Percentiles rank a stretch among this genome's conserved stretches.
Conservation (phyloP, 2,797 vertebrate species). For the Labroides dimidiatus region DNA sequence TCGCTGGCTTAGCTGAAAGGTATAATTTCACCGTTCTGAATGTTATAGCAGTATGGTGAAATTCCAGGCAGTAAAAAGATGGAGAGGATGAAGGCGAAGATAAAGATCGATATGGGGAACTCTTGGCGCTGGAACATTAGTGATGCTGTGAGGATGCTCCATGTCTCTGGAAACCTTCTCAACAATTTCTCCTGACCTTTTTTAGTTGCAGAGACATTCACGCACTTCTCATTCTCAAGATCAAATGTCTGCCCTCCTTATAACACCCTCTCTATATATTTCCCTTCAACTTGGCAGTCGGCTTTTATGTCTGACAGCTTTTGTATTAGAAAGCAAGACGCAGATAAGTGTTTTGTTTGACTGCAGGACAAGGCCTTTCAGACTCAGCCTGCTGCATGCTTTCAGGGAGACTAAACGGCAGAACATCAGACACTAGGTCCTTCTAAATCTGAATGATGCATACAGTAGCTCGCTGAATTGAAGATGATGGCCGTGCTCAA, state of each 20-base stretch:
- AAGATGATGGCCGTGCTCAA: not conserved
- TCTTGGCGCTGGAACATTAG: constrained; percentile 51
- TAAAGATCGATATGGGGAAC: constrained; percentile 58
- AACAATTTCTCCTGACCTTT: constrained; percentile 62
- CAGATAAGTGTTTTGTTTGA: constrained; percentile 38
- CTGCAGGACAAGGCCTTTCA: not conserved
- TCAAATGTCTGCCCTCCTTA: constrained; percentile 64
- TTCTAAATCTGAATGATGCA: not conserved
- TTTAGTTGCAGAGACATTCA: constrained; percentile 71
- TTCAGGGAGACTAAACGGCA: not conserved
- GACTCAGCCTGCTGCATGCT: not conserved
- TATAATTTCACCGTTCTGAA: constrained; percentile 25
- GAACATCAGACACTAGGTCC: not conserved
- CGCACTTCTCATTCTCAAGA: constrained; percentile 59
- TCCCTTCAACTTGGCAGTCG: constrained; percentile 40
- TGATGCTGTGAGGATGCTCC: constrained; percentile 50
- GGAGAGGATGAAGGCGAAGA: constrained; percentile 2
- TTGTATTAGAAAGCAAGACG: constrained; percentile 15
- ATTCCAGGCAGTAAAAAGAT: constrained; percentile 28
- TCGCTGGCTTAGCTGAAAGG: not conserved
- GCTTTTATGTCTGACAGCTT: constrained; percentile 51
- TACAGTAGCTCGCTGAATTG: not conserved
- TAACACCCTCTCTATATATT: constrained; percentile 40
- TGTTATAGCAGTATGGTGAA: constrained; percentile 9
- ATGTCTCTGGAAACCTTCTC: constrained; percentile 53